Evolutionary conservation across 2,113 vertebrate genomes (phyloP), one percentile per base, ranked within the genome.

Genomic region (Fulica atra): DNA sequence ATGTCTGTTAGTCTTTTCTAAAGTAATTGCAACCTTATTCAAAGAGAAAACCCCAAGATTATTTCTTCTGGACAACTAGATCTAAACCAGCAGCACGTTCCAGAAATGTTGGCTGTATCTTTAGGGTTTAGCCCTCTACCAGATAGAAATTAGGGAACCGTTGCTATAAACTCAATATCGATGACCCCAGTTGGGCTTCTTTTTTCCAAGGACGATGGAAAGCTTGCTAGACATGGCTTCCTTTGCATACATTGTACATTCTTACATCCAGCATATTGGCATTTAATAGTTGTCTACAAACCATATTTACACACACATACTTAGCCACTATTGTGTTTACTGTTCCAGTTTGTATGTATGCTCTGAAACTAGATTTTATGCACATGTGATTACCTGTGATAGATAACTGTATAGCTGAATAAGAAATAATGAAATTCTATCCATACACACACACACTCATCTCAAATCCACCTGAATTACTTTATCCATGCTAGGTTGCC

Each of bases 171-270:
- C 26, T 72, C 24, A 38, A 13, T 68, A 51, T 12, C 35, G 72
- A 56, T 0, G 0, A 24, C 14, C 36, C 14, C 35, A 31, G 33
- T 7, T 19, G 42, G 19, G 8, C 31, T 85, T 66, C 19, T 17
- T 65, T 83, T 74, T 20, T 46, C 74, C 33, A 60, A 48, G 53
- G 86, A 82, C 40, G 4, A 64, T 35, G 29, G 26, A 0, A 0
- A 59, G 15, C 15, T 74, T 70, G 28, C 33, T 65, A 48, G 29
- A 40, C 44, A 42, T 0, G 0, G 6, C 26, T 74, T 70, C 48
- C 23, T 85, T 63, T 59, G 33, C 9, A 68, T 12, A 26, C 16
- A 54, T 4, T 17, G 6, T 25, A 38, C 66, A 85, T 71, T 71
- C 28, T 73, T 26, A 44, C 10, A 9, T n/a, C 24, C n/a, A 59